Evolutionary conservation across 2,113 vertebrate genomes (phyloP), one percentile per base, ranked within the genome.

Genomic region (Cygnus atratus): DNA sequence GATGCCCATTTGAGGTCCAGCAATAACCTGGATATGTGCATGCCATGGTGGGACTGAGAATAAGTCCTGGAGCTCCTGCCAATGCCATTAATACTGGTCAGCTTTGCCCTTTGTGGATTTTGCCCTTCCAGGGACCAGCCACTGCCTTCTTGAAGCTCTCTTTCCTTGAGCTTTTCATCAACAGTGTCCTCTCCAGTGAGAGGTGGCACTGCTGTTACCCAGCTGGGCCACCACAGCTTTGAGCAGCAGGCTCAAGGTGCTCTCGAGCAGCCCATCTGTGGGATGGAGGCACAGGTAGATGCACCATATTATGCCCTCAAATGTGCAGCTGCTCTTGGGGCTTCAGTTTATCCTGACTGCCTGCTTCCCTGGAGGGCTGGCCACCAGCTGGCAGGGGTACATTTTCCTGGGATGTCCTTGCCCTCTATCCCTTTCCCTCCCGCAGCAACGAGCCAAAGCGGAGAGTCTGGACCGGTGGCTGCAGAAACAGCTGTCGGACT

Each of bases 391-490:
- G n/a, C 84, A 91, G 44, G 44, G 46, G 48, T 29, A 20, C 15
- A 7, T 68, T 28, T 55, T 74, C 46, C 37, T 54, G 37, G 10
- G 19, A 50, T 74, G 35, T 54, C 33, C 22, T 77, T 50, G 33
- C 28, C 13, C 21, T 50, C 25, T 57, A 28, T 87, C 65, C 21
- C 62, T 68, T 3, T 82, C 93, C 31, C 52, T 90, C 22, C 5
- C 22, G 17, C 84, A 99, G 98, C 98, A 98, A 88, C 66, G 95
- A 63, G 93, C 87, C 44, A 96, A 97, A 75, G 98, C 97, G 3
- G 92, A 98, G 80, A 24, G 46, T 14, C 4, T 95, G 72, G 98
- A 98, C 76, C 72, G 29, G 92, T 93, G 95, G 85, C 83, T 98
- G 24, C 91, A 83, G 76, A 97, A 83, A 57, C 97, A 97, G 87